Conservation (phyloP, 2,797 vertebrate species). For the Macroramphosus scolopax region DNA sequence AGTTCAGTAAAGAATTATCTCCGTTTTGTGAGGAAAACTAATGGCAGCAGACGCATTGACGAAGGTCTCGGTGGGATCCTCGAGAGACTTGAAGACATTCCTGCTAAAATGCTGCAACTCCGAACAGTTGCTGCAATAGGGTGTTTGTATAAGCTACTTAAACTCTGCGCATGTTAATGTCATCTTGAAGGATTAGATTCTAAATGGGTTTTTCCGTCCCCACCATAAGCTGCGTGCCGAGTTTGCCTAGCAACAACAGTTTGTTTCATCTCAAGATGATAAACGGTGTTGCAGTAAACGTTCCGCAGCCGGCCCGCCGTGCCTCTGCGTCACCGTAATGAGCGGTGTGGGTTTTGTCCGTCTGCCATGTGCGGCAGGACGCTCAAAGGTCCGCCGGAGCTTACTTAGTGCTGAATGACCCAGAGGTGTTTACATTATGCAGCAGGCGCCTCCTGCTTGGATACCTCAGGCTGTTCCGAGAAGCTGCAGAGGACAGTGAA, state of each 20-base stretch:
- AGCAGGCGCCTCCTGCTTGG: slow-evolving; percentile 9
- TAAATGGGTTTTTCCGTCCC: slow-evolving; percentile 74
- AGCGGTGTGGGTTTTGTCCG: slow-evolving; percentile 23
- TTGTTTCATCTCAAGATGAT: slow-evolving; percentile 66
- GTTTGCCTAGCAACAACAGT: slow-evolving; percentile 67
- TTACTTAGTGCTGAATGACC: slow-evolving; percentile 15
- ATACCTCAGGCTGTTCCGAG: slow-evolving; percentile 14
- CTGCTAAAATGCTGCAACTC: slow-evolving; percentile 64
- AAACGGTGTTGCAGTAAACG: slow-evolving; percentile 31
- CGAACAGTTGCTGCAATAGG: slow-evolving; percentile 63
- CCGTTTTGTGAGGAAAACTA: slow-evolving; percentile 19
- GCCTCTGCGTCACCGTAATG: slow-evolving; percentile 34
- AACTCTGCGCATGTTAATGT: slow-evolving; percentile 77
- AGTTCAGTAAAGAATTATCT: slow-evolving; percentile 19
- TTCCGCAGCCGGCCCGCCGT: slow-evolving; percentile 36
- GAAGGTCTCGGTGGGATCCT: slow-evolving; percentile 51
- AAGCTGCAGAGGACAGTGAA: slow-evolving; percentile 27
- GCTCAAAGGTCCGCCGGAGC: slow-evolving; percentile 1
- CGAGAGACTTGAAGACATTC: slow-evolving; percentile 62
- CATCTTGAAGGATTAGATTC: slow-evolving; percentile 81
- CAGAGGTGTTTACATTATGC: slow-evolving; percentile 1
- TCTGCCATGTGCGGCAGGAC: slow-evolving; percentile 18
- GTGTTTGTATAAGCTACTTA: slow-evolving; percentile 80
- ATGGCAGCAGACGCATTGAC: slow-evolving; percentile 23
- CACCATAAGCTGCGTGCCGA: slow-evolving; percentile 62